Base-by-base conservation (phyloP, 2,797 vertebrate genomes). In the Bucorvus abyssinicus region DNA sequence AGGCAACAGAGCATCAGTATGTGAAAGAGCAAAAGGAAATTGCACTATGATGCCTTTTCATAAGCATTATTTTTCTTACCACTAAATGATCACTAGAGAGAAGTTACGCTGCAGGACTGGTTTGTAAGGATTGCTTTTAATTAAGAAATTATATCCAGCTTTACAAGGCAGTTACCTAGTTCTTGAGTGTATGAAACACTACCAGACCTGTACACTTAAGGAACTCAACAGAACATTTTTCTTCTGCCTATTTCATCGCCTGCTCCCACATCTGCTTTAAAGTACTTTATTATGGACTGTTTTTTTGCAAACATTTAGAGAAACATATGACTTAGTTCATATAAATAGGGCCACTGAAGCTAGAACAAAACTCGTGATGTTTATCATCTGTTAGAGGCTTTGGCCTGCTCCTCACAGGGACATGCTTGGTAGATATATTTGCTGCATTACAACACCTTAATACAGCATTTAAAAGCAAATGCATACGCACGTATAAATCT, bases 401-500 rank as follows among this genome's bases (percentile, higher is more conserved):
- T 20, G 34, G 5, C 15, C 32, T 34, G 27, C 30, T 17, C 52
- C 76, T 69, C 32, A 1, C 9, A 12, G 7, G 6, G 5, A 10
- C 7, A 0, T 1, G n/a, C 29, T 4, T 2, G 5, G 26, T 0
- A 20, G 17, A 2, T 1, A 1, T 4, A 3, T 1, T 9, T 8
- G 10, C 6, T 2, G 22, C 76, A 1, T 6, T 0, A 12, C 4
- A 6, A 34, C 22, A 6, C 21, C 45, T 5, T 2, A 8, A 1
- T 2, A 0, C 0, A 10, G 17, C 20, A 8, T 3, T 14, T 4
- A 3, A 12, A 53, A 14, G 34, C 52, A 18, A n/a, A 34, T 24
- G 21, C 27, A 4, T 4, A 7, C 0, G 11, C 6, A 12, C 0
- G 2, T 12, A 4, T 8, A 3, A 36, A 34, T 9, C n/a, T 23